Conservation (phyloP, 2,888 invertebrate species). For the Globia sparganii region DNA sequence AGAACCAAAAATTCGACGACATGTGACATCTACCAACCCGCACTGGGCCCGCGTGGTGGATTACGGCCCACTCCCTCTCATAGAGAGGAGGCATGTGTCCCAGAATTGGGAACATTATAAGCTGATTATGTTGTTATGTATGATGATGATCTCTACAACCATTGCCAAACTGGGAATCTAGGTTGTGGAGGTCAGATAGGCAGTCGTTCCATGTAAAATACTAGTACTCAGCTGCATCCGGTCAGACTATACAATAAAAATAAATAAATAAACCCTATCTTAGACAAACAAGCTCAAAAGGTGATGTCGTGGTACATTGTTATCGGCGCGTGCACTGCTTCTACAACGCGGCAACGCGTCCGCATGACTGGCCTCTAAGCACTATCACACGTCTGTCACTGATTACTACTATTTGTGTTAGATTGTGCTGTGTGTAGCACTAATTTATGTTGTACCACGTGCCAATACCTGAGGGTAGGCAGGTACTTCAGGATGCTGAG, state of each 20-base stretch:
- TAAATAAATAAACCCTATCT: constrained; percentile 35
- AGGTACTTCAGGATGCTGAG: neutral
- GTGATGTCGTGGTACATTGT: constrained; percentile 32
- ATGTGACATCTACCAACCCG: no score
- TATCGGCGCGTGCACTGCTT: constrained; percentile 44
- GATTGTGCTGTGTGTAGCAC: constrained; percentile 16
- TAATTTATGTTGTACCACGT: constrained; percentile 9
- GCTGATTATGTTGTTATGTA: no score
- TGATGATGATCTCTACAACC: no score
- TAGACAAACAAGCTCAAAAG: constrained; percentile 36
- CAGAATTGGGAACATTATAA: no score
- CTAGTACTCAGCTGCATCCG: no score
- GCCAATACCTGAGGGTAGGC: neutral
- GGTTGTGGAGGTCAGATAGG: no score
- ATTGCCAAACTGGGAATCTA: no score
- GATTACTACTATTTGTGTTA: constrained; percentile 45
- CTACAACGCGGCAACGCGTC: constrained; percentile 30
- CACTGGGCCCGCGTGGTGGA: no score
- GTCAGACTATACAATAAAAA: neutral
- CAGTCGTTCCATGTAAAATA: no score
- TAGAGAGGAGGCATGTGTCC: no score
- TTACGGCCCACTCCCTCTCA: no score
- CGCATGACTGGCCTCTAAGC: constrained; percentile 57
- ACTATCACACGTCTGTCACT: constrained; percentile 38
- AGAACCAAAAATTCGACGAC: no score